phyloP scores from a whole-genome alignment of 1,140 invertebrate genomes.

The Palaemon carinicauda region DNA sequence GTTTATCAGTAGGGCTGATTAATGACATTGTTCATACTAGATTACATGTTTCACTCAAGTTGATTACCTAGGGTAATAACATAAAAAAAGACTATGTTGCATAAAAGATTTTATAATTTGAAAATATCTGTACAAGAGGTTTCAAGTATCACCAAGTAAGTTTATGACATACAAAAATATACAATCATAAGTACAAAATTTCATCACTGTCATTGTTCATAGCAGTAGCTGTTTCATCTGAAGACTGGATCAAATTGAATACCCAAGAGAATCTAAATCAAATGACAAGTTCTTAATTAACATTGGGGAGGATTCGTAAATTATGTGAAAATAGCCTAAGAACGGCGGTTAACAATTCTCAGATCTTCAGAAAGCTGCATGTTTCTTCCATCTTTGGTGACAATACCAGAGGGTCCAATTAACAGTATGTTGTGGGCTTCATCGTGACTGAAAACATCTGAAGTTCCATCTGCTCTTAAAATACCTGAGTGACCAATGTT shows the following conservation, averaged over 20 bases:
- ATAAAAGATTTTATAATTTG: too few species aligned
- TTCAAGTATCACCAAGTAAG: not conserved
- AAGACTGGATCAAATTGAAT: not conserved
- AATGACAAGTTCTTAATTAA: not conserved
- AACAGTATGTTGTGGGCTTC: not conserved
- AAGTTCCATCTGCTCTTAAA: too few species aligned
- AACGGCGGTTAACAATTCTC: not conserved
- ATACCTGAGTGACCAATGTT: too few species aligned
- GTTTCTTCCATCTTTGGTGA: not conserved
- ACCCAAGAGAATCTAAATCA: not conserved
- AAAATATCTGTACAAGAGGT: not conserved
- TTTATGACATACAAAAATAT: not conserved
- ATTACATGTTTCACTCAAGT: too few species aligned
- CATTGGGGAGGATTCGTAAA: too few species aligned
- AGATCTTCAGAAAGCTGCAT: conserved; percentile 22
- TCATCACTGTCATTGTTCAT: too few species aligned
- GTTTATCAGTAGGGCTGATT: too few species aligned
- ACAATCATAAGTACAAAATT: too few species aligned
- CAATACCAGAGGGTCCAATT: not conserved
- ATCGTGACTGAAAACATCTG: too few species aligned
- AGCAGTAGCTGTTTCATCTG: not conserved
- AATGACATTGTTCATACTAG: too few species aligned
- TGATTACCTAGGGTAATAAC: not conserved
- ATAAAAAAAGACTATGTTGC: too few species aligned
- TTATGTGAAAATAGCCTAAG: not conserved